Evolutionary conservation across 2,888 invertebrate genomes (phyloP).

Genomic region (Plusia festucae): DNA sequence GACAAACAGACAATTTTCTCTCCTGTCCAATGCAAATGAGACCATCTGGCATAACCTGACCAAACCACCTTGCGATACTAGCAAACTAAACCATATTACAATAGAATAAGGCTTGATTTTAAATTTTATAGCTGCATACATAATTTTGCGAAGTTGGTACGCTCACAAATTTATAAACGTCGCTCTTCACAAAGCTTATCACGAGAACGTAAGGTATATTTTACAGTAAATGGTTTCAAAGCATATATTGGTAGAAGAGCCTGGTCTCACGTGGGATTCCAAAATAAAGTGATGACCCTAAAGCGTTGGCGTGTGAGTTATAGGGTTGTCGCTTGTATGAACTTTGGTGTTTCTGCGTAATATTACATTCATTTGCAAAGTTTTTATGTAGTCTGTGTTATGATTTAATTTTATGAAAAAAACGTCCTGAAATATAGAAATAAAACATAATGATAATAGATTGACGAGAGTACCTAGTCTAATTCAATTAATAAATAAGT

Average conservation of each 20-base stretch:
- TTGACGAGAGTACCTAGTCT: too few species aligned
- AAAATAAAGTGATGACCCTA: slow-evolving; percentile 78
- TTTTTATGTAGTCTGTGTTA: slow-evolving; percentile 47
- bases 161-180: slow-evolving; percentile 32
- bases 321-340: slow-evolving; percentile 68
- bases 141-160: slow-evolving; percentile 30
- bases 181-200: slow-evolving; percentile 30
- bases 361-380: slow-evolving; percentile 50
- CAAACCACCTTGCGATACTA: slow-evolving; percentile 36
- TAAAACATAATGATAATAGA: too few species aligned
- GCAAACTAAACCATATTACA: slow-evolving; percentile 34
- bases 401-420: slow-evolving; percentile 26
- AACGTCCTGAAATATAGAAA: too few species aligned
- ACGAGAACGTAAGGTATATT: slow-evolving; percentile 20
- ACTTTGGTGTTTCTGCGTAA: slow-evolving; percentile 53
- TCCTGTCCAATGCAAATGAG: slow-evolving; percentile 81
- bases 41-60: slow-evolving; percentile 68
- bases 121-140: slow-evolving; percentile 3
- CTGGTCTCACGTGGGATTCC: slow-evolving; percentile 74
- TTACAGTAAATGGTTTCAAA: slow-evolving; percentile 7
- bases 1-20: slow-evolving; percentile 79
- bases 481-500: too few species aligned
- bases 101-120: slow-evolving; percentile 39
- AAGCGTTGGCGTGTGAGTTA: slow-evolving; percentile 72
- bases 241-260: slow-evolving; percentile 46